These are phyloP conservation scores for Dorcus hopei DNA, from an alignment of 2,888 invertebrate genomes.

Conservation along the genomic window DNA sequence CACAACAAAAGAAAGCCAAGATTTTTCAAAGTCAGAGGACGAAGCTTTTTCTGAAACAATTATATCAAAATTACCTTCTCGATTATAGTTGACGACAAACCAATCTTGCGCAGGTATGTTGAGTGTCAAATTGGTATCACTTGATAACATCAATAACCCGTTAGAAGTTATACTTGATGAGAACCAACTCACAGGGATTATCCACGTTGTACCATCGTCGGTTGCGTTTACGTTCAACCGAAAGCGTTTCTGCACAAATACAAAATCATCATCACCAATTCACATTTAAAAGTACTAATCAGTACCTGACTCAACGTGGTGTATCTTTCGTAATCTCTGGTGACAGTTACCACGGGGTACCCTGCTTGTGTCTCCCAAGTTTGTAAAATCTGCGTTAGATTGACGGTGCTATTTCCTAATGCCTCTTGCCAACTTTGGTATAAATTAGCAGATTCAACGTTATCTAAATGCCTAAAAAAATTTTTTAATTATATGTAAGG, in stretches of 20 bases:
- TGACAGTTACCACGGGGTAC: constrained; percentile 21
- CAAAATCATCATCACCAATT: no score
- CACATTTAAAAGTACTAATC: no score
- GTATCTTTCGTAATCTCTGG: not conserved
- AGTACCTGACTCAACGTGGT: constrained; percentile 42
- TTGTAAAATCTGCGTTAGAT: constrained; percentile 4
- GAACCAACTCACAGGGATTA: constrained; percentile 12
- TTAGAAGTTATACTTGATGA: not conserved
- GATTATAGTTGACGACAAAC: constrained; percentile 1
- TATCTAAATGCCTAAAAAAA: constrained; percentile 4
- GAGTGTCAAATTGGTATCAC: no score
- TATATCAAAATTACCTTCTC: not conserved
- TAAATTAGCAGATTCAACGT: constrained; percentile 4
- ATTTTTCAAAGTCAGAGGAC: no score
- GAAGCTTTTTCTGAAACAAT: not conserved
- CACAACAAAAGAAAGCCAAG: no score
- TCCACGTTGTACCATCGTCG: constrained; percentile 44
- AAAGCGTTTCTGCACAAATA: not conserved
- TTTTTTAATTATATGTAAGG: not conserved
- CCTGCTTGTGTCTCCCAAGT: constrained; percentile 17
- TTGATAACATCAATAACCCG: no score
- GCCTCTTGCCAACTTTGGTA: constrained; percentile 2
- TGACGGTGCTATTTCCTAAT: not conserved
- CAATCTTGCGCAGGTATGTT: not conserved
- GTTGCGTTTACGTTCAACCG: constrained; percentile 23